Conservation (phyloP, 2,797 vertebrate genomes). For the Myoxocephalus aenaeus region DNA sequence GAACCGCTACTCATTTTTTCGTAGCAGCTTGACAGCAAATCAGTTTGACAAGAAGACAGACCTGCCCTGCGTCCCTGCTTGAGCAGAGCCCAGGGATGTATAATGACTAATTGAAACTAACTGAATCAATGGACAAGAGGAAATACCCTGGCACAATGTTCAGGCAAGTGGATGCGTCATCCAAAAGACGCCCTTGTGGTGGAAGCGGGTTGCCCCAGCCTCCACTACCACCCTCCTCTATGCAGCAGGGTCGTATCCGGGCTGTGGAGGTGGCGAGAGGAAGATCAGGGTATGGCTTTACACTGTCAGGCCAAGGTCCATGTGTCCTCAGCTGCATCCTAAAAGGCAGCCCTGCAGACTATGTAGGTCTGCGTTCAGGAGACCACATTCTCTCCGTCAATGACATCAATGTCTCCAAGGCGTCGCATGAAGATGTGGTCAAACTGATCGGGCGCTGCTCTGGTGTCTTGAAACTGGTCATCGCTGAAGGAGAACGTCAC, state of each 20-base stretch:
- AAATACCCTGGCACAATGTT: constrained; percentile 84
- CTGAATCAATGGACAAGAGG: constrained; percentile 56
- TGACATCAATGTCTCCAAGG: constrained; percentile 94
- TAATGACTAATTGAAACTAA: constrained; percentile 45
- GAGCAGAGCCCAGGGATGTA: constrained; percentile 14
- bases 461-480: constrained; percentile 92
- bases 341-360: constrained; percentile 95
- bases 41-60: constrained; percentile 25
- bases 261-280: constrained; percentile 95
- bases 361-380: constrained; percentile 92
- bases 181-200: constrained; percentile 70
- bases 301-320: constrained; percentile 93
- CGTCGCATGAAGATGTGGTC: constrained; percentile 97
- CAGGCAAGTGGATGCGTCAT: constrained; percentile 79
- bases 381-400: constrained; percentile 95
- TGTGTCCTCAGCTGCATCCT: constrained; percentile 94
- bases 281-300: constrained; percentile 95
- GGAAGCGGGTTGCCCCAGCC: constrained; percentile 62
- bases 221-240: constrained; percentile 37
- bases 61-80: constrained; percentile 16
- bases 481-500: constrained; percentile 84
- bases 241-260: constrained; percentile 85
- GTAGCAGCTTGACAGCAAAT: constrained; percentile 45
- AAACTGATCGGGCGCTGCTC: constrained; percentile 96
- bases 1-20: constrained; percentile 60